phyloP scores from a whole-genome alignment of 2,113 vertebrate species.

The Takifugu bimaculatus region DNA sequence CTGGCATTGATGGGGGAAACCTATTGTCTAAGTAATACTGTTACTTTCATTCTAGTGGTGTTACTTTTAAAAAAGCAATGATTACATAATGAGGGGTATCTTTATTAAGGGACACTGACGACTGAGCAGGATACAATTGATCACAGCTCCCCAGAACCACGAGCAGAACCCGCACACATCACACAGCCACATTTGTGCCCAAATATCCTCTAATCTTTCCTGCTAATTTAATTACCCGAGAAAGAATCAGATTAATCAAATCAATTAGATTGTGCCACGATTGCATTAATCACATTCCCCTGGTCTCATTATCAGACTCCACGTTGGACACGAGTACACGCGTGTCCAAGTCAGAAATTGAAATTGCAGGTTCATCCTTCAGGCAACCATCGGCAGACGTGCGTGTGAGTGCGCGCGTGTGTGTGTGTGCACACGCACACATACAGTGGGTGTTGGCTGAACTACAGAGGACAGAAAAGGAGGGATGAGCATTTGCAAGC shows the following conservation, averaged over 20 bases:
- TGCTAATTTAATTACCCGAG: slow-evolving; percentile 70
- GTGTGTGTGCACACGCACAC: slow-evolving; percentile 8
- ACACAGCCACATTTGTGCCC: slow-evolving; percentile 40
- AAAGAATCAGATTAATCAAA: slow-evolving; percentile 71
- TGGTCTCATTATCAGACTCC: slow-evolving; percentile 55
- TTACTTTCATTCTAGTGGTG: too few species aligned
- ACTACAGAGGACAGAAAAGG: slow-evolving; percentile 56
- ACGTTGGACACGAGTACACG: background rate
- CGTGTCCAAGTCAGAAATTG: slow-evolving; percentile 34
- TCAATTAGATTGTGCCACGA: slow-evolving; percentile 65
- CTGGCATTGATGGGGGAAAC: too few species aligned
- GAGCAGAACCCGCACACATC: slow-evolving; percentile 43
- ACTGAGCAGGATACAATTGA: slow-evolving; percentile 49
- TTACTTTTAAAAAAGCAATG: too few species aligned
- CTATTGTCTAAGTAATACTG: too few species aligned
- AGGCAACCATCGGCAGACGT: slow-evolving; percentile 42
- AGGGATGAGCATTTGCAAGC: slow-evolving; percentile 73
- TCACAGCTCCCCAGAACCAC: slow-evolving; percentile 36
- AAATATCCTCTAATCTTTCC: slow-evolving; percentile 67
- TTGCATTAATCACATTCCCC: slow-evolving; percentile 68
- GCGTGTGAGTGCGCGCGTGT: slow-evolving; percentile 7
- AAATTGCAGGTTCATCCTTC: slow-evolving; percentile 50
- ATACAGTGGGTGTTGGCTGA: slow-evolving; percentile 39
- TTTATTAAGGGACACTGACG: background rate
- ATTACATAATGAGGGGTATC: too few species aligned